A percentile compares a stretch with the other conserved stretches of the same genome.
Conservation (phyloP, 1,140 invertebrate species). For the Cylas formicarius region DNA sequence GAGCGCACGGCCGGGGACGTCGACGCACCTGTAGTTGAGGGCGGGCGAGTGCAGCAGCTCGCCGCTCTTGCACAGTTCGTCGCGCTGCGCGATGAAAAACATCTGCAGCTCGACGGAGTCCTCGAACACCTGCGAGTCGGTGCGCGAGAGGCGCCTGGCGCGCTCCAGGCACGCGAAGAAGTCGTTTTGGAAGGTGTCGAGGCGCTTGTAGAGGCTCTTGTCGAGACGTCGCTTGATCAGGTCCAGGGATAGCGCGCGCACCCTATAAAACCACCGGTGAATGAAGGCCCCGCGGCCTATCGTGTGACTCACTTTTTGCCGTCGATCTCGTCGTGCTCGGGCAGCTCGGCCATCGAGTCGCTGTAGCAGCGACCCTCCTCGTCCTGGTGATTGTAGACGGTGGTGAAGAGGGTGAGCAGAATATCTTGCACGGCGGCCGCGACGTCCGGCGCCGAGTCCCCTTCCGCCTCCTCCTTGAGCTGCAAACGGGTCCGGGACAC, state of each 20-base stretch:
- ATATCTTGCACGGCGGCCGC: constrained; percentile 83
- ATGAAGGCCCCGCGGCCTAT: neutral
- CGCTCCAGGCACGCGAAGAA: constrained; percentile 90
- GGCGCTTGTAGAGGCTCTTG: constrained; percentile 79
- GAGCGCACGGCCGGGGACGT: neutral
- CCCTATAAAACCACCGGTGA: constrained; percentile 42
- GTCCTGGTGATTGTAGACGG: constrained; percentile 92
- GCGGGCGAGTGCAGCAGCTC: constrained; percentile 81
- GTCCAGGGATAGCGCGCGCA: constrained; percentile 74
- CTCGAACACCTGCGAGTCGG: constrained; percentile 91
- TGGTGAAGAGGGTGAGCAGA: constrained; percentile 85
- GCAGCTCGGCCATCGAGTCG: constrained; percentile 90
- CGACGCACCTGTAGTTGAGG: constrained; percentile 55
- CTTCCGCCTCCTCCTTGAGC: constrained; percentile 78
- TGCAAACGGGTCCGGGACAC: constrained; percentile 88
- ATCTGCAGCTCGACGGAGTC: constrained; percentile 91
- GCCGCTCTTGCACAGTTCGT: constrained; percentile 68
- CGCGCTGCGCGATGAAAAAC: constrained; percentile 77
- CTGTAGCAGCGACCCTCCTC: constrained; percentile 93
- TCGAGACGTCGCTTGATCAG: constrained; percentile 79
- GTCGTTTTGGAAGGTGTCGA: constrained; percentile 96
- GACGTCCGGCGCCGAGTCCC: constrained; percentile 73
- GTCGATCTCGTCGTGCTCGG: constrained; percentile 76
- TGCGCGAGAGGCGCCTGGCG: constrained; percentile 76
- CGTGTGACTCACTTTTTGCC: constrained; percentile 51